phyloP scores from a whole-genome alignment of 1,140 invertebrate genomes.

The Drosophila seguyi region DNA sequence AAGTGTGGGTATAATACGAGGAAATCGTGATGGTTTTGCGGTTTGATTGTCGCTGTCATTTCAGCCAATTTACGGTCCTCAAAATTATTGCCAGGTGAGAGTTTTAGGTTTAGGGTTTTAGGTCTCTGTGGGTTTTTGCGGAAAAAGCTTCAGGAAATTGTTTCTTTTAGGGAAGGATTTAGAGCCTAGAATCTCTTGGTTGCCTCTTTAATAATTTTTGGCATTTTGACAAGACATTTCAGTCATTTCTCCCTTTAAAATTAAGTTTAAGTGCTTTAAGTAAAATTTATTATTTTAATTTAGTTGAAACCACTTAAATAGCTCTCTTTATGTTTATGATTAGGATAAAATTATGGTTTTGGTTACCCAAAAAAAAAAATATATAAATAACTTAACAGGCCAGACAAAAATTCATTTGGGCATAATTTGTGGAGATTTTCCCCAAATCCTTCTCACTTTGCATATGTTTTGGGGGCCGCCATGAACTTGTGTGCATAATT shows the following conservation, averaged over 20 bases:
- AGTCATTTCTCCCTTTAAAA: neutral
- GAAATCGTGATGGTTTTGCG: constrained; percentile 44
- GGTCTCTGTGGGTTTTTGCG: neutral
- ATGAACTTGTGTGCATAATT: constrained; percentile 40
- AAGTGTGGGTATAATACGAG: constrained; percentile 13
- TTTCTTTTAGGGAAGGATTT: neutral
- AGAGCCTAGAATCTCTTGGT: neutral
- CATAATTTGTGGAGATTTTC: constrained; percentile 15
- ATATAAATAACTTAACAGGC: neutral
- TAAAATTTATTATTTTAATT: neutral
- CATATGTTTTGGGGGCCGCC: constrained; percentile 17
- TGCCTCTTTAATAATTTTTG: neutral
- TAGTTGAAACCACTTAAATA: no score
- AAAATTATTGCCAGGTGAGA: constrained; percentile 20
- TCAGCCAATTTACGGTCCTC: constrained; percentile 12
- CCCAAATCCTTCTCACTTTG: constrained; percentile 18
- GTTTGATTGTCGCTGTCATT: constrained; percentile 30
- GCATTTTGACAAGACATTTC: neutral
- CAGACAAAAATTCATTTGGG: constrained; percentile 10
- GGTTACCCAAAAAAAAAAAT: neutral
- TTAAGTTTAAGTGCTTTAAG: no score
- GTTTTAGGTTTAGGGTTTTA: neutral
- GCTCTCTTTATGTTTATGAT: neutral
- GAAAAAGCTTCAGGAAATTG: neutral
- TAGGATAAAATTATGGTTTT: neutral